Evolutionary conservation across 2,113 vertebrate genomes (phyloP).

Genomic region (Chaenocephalus aceratus): DNA sequence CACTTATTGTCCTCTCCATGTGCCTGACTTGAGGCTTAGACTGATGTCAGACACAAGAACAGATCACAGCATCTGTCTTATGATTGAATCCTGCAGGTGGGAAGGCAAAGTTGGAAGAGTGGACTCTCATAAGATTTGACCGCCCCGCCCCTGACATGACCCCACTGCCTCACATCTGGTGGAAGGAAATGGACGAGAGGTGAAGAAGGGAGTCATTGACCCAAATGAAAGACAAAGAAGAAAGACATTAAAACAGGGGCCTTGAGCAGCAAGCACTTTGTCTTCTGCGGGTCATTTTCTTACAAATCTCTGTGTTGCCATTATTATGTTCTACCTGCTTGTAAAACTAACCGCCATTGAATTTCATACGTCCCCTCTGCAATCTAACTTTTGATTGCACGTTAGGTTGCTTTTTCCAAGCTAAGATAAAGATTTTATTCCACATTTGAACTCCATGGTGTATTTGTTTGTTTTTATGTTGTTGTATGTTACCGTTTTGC

Average conservation of each 20-base stretch:
- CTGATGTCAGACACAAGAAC: background rate
- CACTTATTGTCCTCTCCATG: background rate
- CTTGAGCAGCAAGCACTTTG: no score
- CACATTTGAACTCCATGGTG: no score
- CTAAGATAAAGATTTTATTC: no score
- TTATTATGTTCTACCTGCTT: no score
- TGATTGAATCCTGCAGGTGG: background rate
- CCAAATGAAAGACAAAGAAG: conserved; percentile 16
- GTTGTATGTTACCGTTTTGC: no score
- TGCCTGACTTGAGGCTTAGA: background rate
- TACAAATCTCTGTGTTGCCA: no score
- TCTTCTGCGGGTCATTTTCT: no score
- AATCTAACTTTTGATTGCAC: no score
- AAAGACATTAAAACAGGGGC: background rate
- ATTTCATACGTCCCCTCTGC: no score
- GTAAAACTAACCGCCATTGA: no score
- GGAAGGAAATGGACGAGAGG: conserved; percentile 31
- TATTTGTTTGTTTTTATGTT: no score
- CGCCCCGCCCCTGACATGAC: conserved; percentile 25
- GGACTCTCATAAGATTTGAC: conserved; percentile 40
- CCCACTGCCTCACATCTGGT: conserved; percentile 30
- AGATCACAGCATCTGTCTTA: conserved; percentile 2
- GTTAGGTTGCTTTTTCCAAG: no score
- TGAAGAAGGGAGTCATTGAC: conserved; percentile 73
- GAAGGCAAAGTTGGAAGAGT: conserved; percentile 39